Evolutionary conservation across 2,888 invertebrate genomes (phyloP).

Genomic region (Tanaodytes sp.): DNA sequence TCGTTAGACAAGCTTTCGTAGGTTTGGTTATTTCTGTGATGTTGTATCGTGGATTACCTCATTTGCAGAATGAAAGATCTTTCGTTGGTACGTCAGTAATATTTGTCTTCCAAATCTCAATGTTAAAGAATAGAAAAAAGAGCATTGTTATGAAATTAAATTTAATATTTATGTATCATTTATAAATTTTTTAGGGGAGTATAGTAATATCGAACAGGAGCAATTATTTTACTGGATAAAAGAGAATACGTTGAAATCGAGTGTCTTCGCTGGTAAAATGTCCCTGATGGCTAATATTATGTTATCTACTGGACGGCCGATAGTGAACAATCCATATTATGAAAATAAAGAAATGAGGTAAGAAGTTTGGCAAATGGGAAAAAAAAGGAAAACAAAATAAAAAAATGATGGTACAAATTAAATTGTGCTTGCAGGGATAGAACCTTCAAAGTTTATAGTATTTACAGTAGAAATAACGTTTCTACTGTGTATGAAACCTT

Average conservation of each 20-base stretch:
- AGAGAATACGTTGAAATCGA: conserved; percentile 76
- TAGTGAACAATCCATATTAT: conserved; percentile 91
- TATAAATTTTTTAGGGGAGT: conserved; percentile 82
- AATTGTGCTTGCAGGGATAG: conserved; percentile 79
- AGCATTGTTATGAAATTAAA: no score
- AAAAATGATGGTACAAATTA: no score
- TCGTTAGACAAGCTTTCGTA: conserved; percentile 73
- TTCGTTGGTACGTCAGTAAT: conserved; percentile 38
- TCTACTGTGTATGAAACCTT: conserved; percentile 81
- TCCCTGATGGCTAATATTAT: conserved; percentile 88
- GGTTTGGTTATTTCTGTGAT: conserved; percentile 75
- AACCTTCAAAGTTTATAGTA: conserved; percentile 85
- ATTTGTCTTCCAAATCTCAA: no score
- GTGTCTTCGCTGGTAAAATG: conserved; percentile 90
- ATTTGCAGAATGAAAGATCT: conserved; percentile 73
- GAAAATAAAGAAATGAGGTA: conserved; percentile 86
- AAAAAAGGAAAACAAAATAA: no score
- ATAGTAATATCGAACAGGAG: conserved; percentile 82
- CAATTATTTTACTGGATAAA: conserved; percentile 85
- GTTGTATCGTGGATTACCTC: conserved; percentile 75
- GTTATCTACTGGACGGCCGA: conserved; percentile 83
- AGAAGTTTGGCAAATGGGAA: conserved; percentile 5
- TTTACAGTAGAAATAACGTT: conserved; percentile 84
- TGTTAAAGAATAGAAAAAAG: no score
- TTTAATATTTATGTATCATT: no score